Conservation (phyloP, 1,140 invertebrate species). For the Steinernema khuongi region DNA sequence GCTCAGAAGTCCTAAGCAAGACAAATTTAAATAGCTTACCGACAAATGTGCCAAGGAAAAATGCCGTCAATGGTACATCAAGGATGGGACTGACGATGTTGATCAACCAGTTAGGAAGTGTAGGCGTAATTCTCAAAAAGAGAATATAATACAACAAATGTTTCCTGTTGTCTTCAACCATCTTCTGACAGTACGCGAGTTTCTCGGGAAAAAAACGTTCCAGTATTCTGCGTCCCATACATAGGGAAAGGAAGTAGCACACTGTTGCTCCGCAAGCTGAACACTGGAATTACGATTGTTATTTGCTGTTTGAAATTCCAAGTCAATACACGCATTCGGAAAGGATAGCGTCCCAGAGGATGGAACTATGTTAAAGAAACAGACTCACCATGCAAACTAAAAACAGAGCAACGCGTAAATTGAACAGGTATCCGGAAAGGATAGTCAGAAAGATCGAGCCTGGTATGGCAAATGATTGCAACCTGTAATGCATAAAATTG, state of each 20-base stretch:
- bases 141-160: conserved; percentile 92
- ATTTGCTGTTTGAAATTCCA: conserved; percentile 22
- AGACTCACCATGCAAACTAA: conserved; percentile 77
- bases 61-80: conserved; percentile 83
- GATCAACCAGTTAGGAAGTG: conserved; percentile 99
- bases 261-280: conserved; percentile 89
- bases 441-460: conserved; percentile 96
- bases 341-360: too few species aligned
- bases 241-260: conserved; percentile 84
- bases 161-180: conserved; percentile 77
- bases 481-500: conserved; percentile 66
- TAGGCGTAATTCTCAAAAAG: conserved; percentile 91
- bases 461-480: conserved; percentile 98
- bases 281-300: conserved; percentile 64
- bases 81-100: conserved; percentile 93
- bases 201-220: conserved; percentile 81
- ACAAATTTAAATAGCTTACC: conserved; percentile 62
- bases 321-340: too few species aligned
- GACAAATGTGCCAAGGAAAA: conserved; percentile 82
- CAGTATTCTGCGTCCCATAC: conserved; percentile 78
- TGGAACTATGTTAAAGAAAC: too few species aligned
- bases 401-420: conserved; percentile 78
- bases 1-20: conserved; percentile 21
- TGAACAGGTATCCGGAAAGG: conserved; percentile 91
- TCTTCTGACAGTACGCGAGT: conserved; percentile 75